Conservation (phyloP, 2,888 invertebrate genomes). For the Gryllus longicercus region DNA sequence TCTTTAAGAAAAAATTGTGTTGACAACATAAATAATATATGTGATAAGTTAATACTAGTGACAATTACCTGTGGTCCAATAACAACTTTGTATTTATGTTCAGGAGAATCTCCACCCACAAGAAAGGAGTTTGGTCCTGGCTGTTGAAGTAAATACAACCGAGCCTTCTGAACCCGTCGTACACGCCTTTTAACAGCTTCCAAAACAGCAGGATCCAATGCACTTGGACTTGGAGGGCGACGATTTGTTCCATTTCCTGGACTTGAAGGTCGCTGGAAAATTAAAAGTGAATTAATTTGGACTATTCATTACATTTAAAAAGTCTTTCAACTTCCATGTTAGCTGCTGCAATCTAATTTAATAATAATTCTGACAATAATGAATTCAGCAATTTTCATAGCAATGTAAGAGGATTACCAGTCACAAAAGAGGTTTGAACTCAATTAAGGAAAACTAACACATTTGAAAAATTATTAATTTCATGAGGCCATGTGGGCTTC, state of each 20-base stretch:
- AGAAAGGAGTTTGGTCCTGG: constrained; percentile 50
- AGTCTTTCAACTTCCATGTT: too few relatives aligned
- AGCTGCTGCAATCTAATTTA: too few relatives aligned
- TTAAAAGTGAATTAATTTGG: neutral
- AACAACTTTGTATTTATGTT: constrained; percentile 48
- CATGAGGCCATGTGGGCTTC: too few relatives aligned
- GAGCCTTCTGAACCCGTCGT: constrained; percentile 44
- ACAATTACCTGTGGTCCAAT: constrained; percentile 48
- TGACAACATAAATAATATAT: too few relatives aligned
- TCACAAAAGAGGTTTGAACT: too few relatives aligned
- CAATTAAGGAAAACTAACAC: too few relatives aligned
- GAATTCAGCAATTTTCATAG: too few relatives aligned
- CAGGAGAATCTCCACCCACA: constrained; percentile 48
- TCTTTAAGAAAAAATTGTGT: too few relatives aligned
- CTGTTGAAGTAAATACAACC: constrained; percentile 49
- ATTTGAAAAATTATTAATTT: too few relatives aligned
- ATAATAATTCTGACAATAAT: too few relatives aligned
- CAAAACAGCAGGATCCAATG: constrained; percentile 35
- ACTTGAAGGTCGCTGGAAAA: constrained; percentile 30
- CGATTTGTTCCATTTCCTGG: constrained; percentile 27
- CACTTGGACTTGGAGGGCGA: constrained; percentile 34
- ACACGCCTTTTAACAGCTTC: constrained; percentile 39
- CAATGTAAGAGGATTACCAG: too few relatives aligned
- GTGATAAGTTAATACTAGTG: neutral
- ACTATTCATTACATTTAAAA: neutral